A percentile compares a stretch with the other conserved stretches of the same genome.
phyloP scores from a whole-genome alignment of 1,140 invertebrate species.

The Charaxes varanes region DNA sequence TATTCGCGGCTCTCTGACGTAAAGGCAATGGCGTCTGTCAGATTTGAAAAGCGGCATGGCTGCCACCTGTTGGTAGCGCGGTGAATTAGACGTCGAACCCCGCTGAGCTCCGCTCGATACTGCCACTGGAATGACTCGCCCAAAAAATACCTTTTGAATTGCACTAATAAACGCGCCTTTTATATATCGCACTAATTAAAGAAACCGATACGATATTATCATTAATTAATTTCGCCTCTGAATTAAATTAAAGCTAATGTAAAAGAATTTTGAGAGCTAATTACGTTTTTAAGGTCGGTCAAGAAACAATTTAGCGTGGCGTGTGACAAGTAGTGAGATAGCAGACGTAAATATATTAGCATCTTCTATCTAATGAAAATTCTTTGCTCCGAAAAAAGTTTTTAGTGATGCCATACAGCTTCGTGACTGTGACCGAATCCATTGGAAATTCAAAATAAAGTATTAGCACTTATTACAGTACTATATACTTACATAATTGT shows the following conservation, averaged over 20 bases:
- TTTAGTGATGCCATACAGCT: too few relatives aligned
- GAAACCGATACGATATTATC: slow-evolving; percentile 9
- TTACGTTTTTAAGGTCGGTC: slow-evolving; percentile 8
- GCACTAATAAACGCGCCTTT: slow-evolving; percentile 25
- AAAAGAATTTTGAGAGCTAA: slow-evolving; percentile 10
- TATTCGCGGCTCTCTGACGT: slow-evolving; percentile 71
- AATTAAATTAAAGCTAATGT: slow-evolving; percentile 1
- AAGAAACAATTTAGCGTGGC: slow-evolving; percentile 8
- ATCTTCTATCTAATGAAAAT: too few relatives aligned
- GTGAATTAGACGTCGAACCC: slow-evolving; percentile 66
- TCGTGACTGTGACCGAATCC: too few relatives aligned
- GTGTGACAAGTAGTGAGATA: slow-evolving; percentile 11
- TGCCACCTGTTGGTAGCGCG: slow-evolving; percentile 72
- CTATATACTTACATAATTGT: too few relatives aligned
- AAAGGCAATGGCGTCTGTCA: slow-evolving; percentile 71
- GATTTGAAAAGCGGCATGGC: slow-evolving; percentile 65
- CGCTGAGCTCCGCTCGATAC: slow-evolving; percentile 61
- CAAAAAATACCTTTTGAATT: slow-evolving; percentile 34
- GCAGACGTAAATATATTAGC: too few relatives aligned
- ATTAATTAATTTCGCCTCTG: slow-evolving; percentile 10
- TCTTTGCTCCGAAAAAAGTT: too few relatives aligned
- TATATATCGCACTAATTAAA: slow-evolving; percentile 23
- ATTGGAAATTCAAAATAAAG: too few relatives aligned
- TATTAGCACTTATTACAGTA: too few relatives aligned
- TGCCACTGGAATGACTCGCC: slow-evolving; percentile 67